A percentile compares a stretch with the other conserved stretches of the same genome.
Conservation (phyloP, 2,888 invertebrate genomes). For the Ectemnius continuus region DNA sequence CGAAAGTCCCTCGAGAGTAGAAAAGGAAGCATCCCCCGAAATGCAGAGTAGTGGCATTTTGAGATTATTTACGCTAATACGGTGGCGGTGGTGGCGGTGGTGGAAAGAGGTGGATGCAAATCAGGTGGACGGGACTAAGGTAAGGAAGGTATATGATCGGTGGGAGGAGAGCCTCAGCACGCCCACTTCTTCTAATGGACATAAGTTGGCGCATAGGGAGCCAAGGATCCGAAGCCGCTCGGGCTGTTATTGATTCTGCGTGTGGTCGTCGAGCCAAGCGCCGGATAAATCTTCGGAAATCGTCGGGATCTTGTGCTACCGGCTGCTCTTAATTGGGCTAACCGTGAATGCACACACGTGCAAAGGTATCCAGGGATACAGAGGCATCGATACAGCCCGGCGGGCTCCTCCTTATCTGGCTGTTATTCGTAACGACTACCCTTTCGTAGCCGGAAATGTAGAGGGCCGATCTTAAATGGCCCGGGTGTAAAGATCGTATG, state of each 20-base stretch:
- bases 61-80: too few species aligned
- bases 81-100: too few species aligned
- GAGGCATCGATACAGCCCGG: too few species aligned
- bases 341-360: constrained; percentile 38
- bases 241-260: constrained; percentile 43
- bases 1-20: too few species aligned
- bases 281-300: constrained; percentile 52
- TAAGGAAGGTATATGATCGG: too few species aligned
- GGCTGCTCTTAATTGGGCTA: constrained; percentile 68
- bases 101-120: too few species aligned
- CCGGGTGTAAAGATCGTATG: too few species aligned
- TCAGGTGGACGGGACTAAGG: too few species aligned
- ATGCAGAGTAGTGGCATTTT: too few species aligned
- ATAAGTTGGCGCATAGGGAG: constrained; percentile 1
- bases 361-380: constrained; percentile 13
- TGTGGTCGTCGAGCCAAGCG: constrained; percentile 40
- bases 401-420: constrained; percentile 66
- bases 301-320: constrained; percentile 56
- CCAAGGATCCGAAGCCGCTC: neutral
- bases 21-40: too few species aligned
- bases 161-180: neutral
- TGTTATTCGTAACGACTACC: constrained; percentile 68
- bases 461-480: constrained; percentile 60
- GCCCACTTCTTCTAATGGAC: constrained; percentile 5
- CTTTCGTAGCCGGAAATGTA: constrained; percentile 64